Base-by-base conservation (phyloP, 1,140 invertebrate genomes). In the Thalassaphorura encarpata region DNA sequence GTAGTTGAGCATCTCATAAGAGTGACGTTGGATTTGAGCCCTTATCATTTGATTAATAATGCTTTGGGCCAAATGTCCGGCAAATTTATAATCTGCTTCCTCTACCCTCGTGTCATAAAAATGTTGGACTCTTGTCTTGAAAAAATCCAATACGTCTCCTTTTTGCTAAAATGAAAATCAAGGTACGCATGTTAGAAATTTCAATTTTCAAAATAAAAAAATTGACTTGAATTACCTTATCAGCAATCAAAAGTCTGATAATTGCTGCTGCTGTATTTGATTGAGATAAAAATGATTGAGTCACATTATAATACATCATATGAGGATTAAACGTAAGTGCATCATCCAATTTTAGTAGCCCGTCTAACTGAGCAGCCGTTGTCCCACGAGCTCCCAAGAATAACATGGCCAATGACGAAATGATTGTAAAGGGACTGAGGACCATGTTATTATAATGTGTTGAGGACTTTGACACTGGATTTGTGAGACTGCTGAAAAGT, bases 351-450 rank as follows among this genome's bases (percentile, higher is more conserved):
- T 83, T 82, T 0, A 92, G 74, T 15, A 90, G 77, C 60, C 89
- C 84, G 66, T 90, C 89, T 82, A 92, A 88, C 76, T 90, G 85
- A 1, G 83, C 84, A 1, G 87, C 88, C 0, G 89, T 91, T n/a
- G 82, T 77, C 31, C 88, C 87, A 58, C 84, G 76, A 3, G 88
- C 87, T 2, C 88, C 89, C 36, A 92, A 76, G 68, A 89, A 90
- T 29, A 90, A 80, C 87, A 91, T 89, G 2, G 87, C 85, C 2
- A 91, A 67, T 67, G 88, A 78, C 2, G 85, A 89, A 1, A 83
- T 87, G 53, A 87, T 78, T 0, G 85, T 86, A 62, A 89, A 89
- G 0, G 88, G 87, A 11, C 87, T 90, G 2, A 90, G 69, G n/a
- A 87, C 79, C 58, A 91, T 72, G 61, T 86, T 89, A 61, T 85